A percentile compares a stretch with the other conserved stretches of the same genome.
phyloP scores from a whole-genome alignment of 2,113 vertebrate species.

The Petrocephalus microphthalmus region DNA sequence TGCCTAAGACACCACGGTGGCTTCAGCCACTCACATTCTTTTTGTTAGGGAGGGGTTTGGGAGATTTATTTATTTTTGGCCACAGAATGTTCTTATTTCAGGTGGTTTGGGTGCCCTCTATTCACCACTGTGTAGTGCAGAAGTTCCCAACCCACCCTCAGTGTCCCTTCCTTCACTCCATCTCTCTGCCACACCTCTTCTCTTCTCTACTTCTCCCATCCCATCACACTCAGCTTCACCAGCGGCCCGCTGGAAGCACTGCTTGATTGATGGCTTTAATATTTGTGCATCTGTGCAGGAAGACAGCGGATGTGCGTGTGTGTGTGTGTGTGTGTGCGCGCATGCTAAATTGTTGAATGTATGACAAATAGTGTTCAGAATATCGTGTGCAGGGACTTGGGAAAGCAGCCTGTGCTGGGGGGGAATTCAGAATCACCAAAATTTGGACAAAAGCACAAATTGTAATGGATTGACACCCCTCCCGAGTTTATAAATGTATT shows the following conservation, averaged over 20 bases:
- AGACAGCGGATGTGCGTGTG: slow-evolving; percentile 34
- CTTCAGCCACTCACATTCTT: neutral
- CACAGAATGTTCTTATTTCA: neutral
- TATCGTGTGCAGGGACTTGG: neutral
- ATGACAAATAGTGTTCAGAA: slow-evolving; percentile 38
- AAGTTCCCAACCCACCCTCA: neutral
- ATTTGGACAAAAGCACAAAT: neutral
- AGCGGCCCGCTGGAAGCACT: slow-evolving; percentile 23
- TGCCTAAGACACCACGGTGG: neutral
- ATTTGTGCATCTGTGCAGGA: slow-evolving; percentile 30
- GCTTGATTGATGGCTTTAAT: slow-evolving; percentile 54
- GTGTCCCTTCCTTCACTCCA: neutral
- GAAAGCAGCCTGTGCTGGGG: neutral
- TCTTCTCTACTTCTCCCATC: neutral
- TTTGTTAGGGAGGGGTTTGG: neutral
- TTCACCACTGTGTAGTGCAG: neutral
- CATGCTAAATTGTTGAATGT: slow-evolving; percentile 44
- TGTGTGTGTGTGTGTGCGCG: slow-evolving; percentile 31
- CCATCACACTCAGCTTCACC: slow-evolving; percentile 19
- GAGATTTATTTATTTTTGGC: slow-evolving; percentile 38
- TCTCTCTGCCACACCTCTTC: neutral
- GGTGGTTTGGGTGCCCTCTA: neutral
- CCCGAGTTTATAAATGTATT: neutral
- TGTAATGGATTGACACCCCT: neutral
- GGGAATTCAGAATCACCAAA: slow-evolving; percentile 1